Base-by-base conservation (phyloP, 35 echinoderm and acorn worm genomes). In the Patiria miniata region DNA sequence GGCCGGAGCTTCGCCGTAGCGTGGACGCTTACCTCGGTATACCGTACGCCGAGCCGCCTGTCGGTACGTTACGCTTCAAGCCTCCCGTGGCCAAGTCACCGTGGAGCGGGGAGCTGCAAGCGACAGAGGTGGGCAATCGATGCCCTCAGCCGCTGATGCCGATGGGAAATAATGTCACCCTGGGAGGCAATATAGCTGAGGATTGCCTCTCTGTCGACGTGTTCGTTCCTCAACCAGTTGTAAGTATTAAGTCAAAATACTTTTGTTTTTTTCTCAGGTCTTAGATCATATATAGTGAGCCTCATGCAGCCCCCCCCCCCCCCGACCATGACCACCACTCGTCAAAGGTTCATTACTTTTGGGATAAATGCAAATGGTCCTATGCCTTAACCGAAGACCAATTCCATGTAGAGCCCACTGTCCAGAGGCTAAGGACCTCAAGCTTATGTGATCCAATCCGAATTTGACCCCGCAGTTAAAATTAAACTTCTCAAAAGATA, bases 151-250 rank as follows among this genome's bases (percentile, higher is more conserved):
- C 40, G 12, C 30, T 18, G 15, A 39, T 59, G 29, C 51, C 51
- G 14, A 21, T 69, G 21, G 61, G 61, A 30, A 69, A 34, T 2
- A n/a, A 30, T 8, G 77, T 37, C 14, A 80, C 69, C 5, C 77
- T 80, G 16, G 77, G 22, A 26, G 61, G 50, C 12, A 69, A 86
- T 29, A 23, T 77, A 7, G 68, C 28, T 37, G 95, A 97, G 29
- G 87, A 97, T 68, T 97, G 95, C 77, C 77, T 97, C 4, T 89
- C 87, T 42, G 57, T 97, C 30, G 87, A 97, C 37, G 81, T 97
- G 18, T 97, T 78, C 78, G 61, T 85, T 2, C 95, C 95, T 1
- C 34, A 58, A 37, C 61, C 40, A 76, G 65, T 69, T 26, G 61
- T 69, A 69, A 34, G 61, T 69, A 30, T 2, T 12, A 2, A n/a